Conservation (phyloP, 2,888 invertebrate species). For the Furcula furcula region DNA sequence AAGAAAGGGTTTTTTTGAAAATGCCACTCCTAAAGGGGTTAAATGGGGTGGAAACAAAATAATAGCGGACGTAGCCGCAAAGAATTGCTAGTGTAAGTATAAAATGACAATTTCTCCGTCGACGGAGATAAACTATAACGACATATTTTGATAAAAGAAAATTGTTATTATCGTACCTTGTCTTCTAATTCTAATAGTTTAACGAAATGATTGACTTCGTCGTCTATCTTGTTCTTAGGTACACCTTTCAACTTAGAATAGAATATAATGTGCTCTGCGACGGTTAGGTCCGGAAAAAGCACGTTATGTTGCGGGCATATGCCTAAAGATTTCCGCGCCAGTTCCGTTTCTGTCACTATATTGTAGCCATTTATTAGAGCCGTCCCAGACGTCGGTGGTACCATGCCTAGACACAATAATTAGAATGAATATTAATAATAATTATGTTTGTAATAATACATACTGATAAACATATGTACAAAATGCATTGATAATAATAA, state of each 20-base stretch:
- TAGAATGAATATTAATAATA: not conserved
- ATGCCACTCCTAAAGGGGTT: too few species aligned
- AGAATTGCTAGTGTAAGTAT: too few species aligned
- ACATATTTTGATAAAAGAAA: not conserved
- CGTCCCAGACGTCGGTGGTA: constrained; percentile 86
- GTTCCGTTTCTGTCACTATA: constrained; percentile 85
- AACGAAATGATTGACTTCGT: constrained; percentile 86
- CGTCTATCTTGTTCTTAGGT: constrained; percentile 66
- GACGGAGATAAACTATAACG: too few species aligned
- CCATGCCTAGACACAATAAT: constrained; percentile 76
- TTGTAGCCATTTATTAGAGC: constrained; percentile 88
- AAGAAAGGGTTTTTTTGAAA: too few species aligned
- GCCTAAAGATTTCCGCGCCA: constrained; percentile 88
- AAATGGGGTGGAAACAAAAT: too few species aligned
- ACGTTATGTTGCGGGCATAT: constrained; percentile 94
- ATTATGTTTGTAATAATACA: too few species aligned
- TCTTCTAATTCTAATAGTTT: constrained; percentile 84
- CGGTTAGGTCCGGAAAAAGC: constrained; percentile 91
- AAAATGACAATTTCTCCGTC: too few species aligned
- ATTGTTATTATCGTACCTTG: constrained; percentile 67
- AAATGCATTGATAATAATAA: too few species aligned
- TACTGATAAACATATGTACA: too few species aligned
- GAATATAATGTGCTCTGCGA: constrained; percentile 91
- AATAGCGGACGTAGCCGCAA: too few species aligned
- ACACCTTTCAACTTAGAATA: constrained; percentile 89